Evolutionary conservation across 2,888 invertebrate genomes (phyloP).

Genomic region (Caenorhabditis angaria): DNA sequence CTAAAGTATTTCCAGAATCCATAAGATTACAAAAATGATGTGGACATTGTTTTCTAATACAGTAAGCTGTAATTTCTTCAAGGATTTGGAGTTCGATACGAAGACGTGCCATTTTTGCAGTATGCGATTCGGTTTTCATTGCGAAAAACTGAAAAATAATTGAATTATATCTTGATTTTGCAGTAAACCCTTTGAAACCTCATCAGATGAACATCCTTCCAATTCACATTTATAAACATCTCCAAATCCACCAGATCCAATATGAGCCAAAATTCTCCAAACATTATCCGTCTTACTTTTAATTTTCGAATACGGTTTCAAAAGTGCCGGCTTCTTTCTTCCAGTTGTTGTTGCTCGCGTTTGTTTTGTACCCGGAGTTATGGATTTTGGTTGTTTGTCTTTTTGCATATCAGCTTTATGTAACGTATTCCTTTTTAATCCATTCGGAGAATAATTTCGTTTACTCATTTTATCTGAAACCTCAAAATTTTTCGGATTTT

Average conservation of each 20-base stretch:
- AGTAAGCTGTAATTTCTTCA: slow-evolving; percentile 22
- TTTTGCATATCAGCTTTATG: no score
- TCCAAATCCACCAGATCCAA: slow-evolving; percentile 42
- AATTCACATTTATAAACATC: slow-evolving; percentile 25
- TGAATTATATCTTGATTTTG: background rate
- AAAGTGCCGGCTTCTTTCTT: background rate
- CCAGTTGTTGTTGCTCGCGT: background rate
- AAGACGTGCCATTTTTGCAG: slow-evolving; percentile 17
- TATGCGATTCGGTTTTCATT: slow-evolving; percentile 34
- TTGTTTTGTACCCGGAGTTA: no score
- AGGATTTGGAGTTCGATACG: slow-evolving; percentile 26
- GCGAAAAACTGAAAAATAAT: slow-evolving; percentile 9
- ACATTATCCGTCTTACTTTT: slow-evolving; percentile 1
- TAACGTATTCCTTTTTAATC: no score
- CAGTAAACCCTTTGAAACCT: no score
- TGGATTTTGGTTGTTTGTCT: no score
- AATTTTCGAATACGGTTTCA: background rate
- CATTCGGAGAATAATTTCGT: no score
- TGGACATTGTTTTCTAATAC: slow-evolving; percentile 8
- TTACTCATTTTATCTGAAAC: no score
- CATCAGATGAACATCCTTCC: no score
- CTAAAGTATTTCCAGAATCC: slow-evolving; percentile 20
- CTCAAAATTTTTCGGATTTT: no score
- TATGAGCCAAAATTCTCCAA: slow-evolving; percentile 23
- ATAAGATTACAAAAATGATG: slow-evolving; percentile 30